These are phyloP conservation scores for Drosophila grimshawi DNA, from an alignment of 1,140 invertebrate species.

Conservation along the genomic window DNA sequence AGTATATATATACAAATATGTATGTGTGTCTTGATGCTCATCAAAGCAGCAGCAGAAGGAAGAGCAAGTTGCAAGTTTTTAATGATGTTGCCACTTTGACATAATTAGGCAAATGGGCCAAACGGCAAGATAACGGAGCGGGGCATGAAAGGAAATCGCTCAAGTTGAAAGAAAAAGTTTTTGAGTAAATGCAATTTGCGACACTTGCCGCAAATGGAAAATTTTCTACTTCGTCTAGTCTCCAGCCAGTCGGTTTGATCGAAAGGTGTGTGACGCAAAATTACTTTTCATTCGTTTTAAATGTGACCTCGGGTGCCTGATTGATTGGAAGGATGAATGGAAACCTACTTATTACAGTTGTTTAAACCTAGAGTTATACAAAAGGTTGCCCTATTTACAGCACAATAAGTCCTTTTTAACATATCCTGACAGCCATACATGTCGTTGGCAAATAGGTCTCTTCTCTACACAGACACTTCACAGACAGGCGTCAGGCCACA, in stretches of 20 bases:
- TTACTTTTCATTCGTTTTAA: conserved; percentile 53
- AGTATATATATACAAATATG: conserved; percentile 1
- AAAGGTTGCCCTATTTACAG: conserved; percentile 2
- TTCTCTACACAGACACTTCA: conserved; percentile 35
- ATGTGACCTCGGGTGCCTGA: conserved; percentile 41
- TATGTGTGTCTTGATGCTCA: conserved; percentile 54
- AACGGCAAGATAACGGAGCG: background rate
- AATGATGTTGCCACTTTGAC: conserved; percentile 72
- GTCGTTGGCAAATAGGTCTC: conserved; percentile 36
- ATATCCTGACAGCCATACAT: conserved; percentile 44
- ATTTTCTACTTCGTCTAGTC: conserved; percentile 63
- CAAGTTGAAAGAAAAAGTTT: conserved; percentile 78
- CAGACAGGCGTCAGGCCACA: conserved; percentile 38
- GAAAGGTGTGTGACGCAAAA: conserved; percentile 56
- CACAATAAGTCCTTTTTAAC: conserved; percentile 5
- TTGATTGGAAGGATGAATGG: conserved; percentile 45
- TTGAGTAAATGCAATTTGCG: conserved; percentile 77
- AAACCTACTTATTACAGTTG: background rate
- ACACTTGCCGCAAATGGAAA: conserved; percentile 77
- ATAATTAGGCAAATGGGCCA: conserved; percentile 76
- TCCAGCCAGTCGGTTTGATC: conserved; percentile 11
- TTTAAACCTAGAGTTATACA: conserved; percentile 21
- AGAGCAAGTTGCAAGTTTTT: conserved; percentile 62
- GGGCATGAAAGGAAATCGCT: conserved; percentile 53
- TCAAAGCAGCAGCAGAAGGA: conserved; percentile 49